These are phyloP conservation scores for Meloidogyne floridensis DNA, from an alignment of 1,140 invertebrate genomes.

Conservation along the genomic window DNA sequence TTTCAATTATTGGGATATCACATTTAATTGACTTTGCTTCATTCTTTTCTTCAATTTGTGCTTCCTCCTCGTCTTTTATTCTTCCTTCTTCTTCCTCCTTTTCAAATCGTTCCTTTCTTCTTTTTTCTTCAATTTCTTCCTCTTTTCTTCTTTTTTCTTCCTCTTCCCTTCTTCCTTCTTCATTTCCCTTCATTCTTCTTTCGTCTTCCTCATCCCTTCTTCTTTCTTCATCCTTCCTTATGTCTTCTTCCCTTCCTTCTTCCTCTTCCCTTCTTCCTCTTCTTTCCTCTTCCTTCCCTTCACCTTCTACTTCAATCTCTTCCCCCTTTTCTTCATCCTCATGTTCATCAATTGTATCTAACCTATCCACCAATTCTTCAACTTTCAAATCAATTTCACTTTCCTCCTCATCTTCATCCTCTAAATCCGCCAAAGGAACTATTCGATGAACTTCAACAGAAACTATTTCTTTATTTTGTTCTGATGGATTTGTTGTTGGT, in stretches of 20 bases:
- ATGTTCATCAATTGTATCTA: constrained; percentile 26
- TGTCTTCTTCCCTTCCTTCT: background rate
- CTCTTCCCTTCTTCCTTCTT: background rate
- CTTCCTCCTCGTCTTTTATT: background rate
- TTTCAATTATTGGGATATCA: background rate
- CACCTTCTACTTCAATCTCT: background rate
- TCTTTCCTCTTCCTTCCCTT: no score
- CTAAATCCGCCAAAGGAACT: constrained; percentile 3
- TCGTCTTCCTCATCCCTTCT: background rate
- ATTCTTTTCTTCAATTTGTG: background rate
- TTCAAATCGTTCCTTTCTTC: no score
- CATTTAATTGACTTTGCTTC: background rate
- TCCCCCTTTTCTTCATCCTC: constrained; percentile 5
- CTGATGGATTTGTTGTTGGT: background rate
- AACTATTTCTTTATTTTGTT: background rate
- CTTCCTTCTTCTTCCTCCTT: no score
- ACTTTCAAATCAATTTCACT: background rate
- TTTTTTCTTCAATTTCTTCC: background rate
- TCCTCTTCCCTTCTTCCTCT: background rate
- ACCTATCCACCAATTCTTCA: background rate
- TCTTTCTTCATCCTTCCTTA: background rate
- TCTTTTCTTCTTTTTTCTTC: background rate
- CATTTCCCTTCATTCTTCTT: no score
- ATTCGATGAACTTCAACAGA: constrained; percentile 1
- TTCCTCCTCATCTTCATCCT: constrained; percentile 22